Base-by-base conservation (phyloP, 2,797 vertebrate genomes). In the Sebastes steindachneri region DNA sequence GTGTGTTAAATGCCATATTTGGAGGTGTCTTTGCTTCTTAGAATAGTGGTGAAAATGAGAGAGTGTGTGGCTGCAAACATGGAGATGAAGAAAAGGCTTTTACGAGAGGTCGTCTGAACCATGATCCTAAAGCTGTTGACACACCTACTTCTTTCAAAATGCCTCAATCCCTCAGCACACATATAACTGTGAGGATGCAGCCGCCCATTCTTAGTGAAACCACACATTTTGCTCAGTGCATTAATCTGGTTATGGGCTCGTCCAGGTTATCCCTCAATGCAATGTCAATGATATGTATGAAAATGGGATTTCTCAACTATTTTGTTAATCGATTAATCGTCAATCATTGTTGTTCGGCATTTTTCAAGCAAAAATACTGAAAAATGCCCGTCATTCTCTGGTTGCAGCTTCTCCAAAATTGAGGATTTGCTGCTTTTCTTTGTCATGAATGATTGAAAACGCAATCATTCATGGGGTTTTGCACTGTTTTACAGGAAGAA, bases 161-260 rank as follows among this genome's bases (percentile, higher is more conserved):
- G 29, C 51, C 37, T 76, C 55, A 2, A 11, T 67, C 19, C 11
- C 12, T 75, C 17, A 45, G 19, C 53, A 25, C 8, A 3, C 5
- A 0, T 12, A 3, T 17, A 12, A 15, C 17, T 9, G 1, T 15
- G 71, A 0, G 12, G 33, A 31, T 28, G 48, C 23, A 21, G 5
- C 2, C 2, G 4, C 3, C 3, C 7, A 63, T 2, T 1, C 7
- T 21, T 2, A 12, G 0, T 7, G 0, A 63, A 26, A 45, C 19
- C 19, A 51, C 19, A 51, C 14, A 51, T 37, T 64, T 14, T 45
- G 8, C 65, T n/a, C 41, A 28, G 64, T 51, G 26, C 11, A 14
- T 11, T 51, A 6, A 33, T 63, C 29, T 54, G 58, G 41, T 45
- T 45, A 17, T 45, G 41, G 41, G 15, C 15, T 17, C 7, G 15